Base-by-base conservation (phyloP, 2,113 vertebrate genomes). In the Oreocharis arfaki region DNA sequence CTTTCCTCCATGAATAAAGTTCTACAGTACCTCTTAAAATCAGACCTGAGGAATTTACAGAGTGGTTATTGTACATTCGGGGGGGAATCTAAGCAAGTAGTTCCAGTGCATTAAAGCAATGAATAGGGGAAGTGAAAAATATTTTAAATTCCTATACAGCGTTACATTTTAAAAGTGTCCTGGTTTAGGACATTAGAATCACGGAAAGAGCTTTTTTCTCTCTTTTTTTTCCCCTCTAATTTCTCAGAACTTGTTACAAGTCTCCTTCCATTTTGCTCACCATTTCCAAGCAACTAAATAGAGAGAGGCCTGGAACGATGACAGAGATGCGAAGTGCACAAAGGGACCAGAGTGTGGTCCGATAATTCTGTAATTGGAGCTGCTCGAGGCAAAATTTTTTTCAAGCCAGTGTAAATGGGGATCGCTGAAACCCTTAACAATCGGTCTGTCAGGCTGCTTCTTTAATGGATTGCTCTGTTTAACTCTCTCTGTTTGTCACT, bases 231-330 rank as follows among this genome's bases (percentile, higher is more conserved):
- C 3, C 57, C 69, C 61, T 75, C 87, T 85, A 78, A 90, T 96
- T 97, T 96, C 95, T 94, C 93, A 93, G 94, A 97, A 97, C 89
- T 97, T 93, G 83, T 94, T 96, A 96, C 95, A 97, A 97, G 92
- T 69, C 75, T 96, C 84, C 89, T 97, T 97, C 95, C 96, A 97
- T 97, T 97, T 92, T 94, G 80, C 91, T 97, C 95, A 95, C 95
- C 94, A 96, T 96, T 97, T 95, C 95, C 95, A 97, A 96, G 96
- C 74, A 27, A 97, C 96, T 94, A 96, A 96, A 97, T 87, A 96
- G 94, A 96, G 95, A 67, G 84, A 84, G 88, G 91, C 70, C 28
- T 52, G 95, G 97, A 97, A 94, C 7, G 95, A 89, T 90, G 91
- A 96, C 92, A 96, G 93, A 95, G 95, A 91, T 90, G 93, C 47